phyloP scores from a whole-genome alignment of 35 echinoderm and acorn worm genomes.

The Strongylocentrotus purpuratus region DNA sequence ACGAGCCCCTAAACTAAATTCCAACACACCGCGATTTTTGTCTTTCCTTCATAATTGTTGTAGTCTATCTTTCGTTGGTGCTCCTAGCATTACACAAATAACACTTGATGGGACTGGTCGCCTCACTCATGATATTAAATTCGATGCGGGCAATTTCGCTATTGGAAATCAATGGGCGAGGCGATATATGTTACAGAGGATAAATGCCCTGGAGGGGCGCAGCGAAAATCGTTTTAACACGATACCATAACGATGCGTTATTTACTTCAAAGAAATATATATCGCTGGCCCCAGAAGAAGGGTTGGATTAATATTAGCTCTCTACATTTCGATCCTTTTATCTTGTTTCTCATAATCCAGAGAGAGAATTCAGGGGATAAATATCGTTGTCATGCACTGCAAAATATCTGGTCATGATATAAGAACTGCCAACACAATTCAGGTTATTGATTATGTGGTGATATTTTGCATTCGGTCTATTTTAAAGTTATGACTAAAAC shows the following conservation, averaged over 20 bases:
- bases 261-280: constrained; percentile 29
- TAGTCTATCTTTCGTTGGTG: background rate
- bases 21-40: background rate
- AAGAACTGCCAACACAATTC: background rate
- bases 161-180: constrained; percentile 52
- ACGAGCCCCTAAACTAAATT: constrained; percentile 6
- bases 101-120: constrained; percentile 41
- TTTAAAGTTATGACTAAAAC: too few species aligned
- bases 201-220: constrained; percentile 49
- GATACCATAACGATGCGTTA: constrained; percentile 38
- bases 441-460: background rate
- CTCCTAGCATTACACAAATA: constrained; percentile 38
- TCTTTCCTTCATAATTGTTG: background rate
- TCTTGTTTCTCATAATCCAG: constrained; percentile 9
- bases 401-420: background rate
- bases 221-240: constrained; percentile 49
- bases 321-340: background rate
- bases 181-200: constrained; percentile 48
- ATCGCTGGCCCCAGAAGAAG: constrained; percentile 5
- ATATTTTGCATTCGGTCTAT: background rate
- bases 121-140: constrained; percentile 49
- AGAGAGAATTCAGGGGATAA: background rate
- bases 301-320: constrained; percentile 22
- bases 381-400: background rate
- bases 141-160: constrained; percentile 30